Evolutionary conservation across 2,888 invertebrate species (phyloP), one percentile per base, ranked within the genome.

Genomic region (Glyphotaelius pellucidus): DNA sequence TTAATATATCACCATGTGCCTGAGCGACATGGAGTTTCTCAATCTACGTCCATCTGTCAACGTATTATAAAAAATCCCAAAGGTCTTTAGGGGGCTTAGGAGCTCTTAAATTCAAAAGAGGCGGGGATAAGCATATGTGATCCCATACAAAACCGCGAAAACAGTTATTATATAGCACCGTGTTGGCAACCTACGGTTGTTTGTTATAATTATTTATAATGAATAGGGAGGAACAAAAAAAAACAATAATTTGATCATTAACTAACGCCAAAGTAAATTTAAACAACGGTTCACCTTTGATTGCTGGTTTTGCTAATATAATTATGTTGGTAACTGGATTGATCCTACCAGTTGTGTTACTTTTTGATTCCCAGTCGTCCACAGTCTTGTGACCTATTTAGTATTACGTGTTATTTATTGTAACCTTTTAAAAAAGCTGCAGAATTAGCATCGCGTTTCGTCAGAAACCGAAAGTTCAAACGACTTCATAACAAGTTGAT

Each of bases 401-500:
- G 67, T 67, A 9, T 67, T 67, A 25, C 67, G 67, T 67, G 25
- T 67, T 67, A 67, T 47, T 67, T n/a, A 25, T 9, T 25, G 67
- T 67, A 67, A 67, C 67, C 67, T 67, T 25, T 67, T 14, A 67
- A 67, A 67, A 67, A 67, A 67, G 25, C 25, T 67, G 67, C 67
- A 67, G 67, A 67, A 25, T 67, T 67, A n/a, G 25, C 67, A n/a
- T 67, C 9, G n/a, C 25, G 25, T 67, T 67, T 67, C 67, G 67
- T 67, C 67, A 67, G 67, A 67, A 67, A 67, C n/a, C 67, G 67
- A 67, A 67, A 67, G 67, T 67, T 67, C 67, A 67, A 67, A 67
- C 67, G n/a, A 67, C 67, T 67, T 67, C 67, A 25, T 67, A 67
- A 67, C 25, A n/a, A 67, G 67, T 67, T 67, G 67, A 67, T 67